Conservation (phyloP, 2,113 vertebrate species). For the Cepphus grylle region DNA sequence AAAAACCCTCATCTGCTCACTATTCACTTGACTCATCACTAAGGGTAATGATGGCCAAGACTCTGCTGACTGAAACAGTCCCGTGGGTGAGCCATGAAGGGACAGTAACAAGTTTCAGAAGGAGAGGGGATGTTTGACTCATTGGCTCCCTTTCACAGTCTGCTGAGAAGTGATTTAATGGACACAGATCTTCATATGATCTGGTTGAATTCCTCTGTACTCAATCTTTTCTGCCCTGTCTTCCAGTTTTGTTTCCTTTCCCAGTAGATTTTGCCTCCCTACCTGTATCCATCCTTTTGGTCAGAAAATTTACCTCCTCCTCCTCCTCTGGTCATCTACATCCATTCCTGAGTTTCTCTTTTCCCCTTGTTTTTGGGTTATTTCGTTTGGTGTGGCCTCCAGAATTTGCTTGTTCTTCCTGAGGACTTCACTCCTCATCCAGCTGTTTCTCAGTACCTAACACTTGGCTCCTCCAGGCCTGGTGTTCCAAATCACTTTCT, state of each 20-base stretch:
- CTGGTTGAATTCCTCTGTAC: background rate
- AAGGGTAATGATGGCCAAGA: background rate
- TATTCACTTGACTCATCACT: background rate
- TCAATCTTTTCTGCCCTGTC: background rate
- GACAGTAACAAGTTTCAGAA: background rate
- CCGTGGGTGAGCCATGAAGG: background rate
- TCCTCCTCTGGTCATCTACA: background rate
- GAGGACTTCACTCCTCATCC: background rate
- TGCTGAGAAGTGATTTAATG: background rate
- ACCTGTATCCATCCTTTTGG: background rate
- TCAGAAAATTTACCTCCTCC: background rate
- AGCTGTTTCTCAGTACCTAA: background rate
- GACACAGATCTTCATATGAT: background rate
- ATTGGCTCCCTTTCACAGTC: background rate
- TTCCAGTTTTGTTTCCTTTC: background rate
- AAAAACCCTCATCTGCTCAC: background rate
- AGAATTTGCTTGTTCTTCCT: background rate
- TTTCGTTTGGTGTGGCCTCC: background rate
- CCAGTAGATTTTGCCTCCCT: background rate
- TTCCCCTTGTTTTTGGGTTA: background rate
- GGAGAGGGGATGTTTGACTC: background rate
- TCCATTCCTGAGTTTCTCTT: background rate
- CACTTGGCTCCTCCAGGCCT: accelerated
- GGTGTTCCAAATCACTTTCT: background rate
- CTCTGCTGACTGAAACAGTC: background rate